Base-by-base conservation (phyloP, 2,888 invertebrate genomes). In the Erebia aethiops region DNA sequence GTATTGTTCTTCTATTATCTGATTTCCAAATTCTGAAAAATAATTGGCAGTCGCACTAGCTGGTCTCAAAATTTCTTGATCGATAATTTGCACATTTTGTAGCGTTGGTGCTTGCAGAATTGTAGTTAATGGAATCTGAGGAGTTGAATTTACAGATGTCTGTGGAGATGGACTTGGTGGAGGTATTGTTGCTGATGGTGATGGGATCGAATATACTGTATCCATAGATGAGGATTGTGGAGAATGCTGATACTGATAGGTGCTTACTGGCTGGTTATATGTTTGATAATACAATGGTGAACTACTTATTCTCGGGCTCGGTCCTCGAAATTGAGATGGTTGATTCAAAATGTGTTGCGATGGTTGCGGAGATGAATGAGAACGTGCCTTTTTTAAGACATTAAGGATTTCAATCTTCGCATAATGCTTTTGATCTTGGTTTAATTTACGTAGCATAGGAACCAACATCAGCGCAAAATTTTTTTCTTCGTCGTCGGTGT, bases 341-440 rank as follows among this genome's bases (percentile, higher is more conserved):
- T 49, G 46, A 9, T 11, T 49, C 1, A 49, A 2, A 49, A 11
- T 9, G 10, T 11, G 46, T 49, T 49, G 46, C 2, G 2, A 49
- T 11, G 46, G 11, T 49, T 49, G 46, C 46, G 46, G 13, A 49
- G 46, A 49, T 49, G 1, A 5, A 16, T 16, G 16, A 52, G 52
- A 4, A 16, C 16, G 5, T 14, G 52, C 52, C 16, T 52, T 52
- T 52, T 52, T n/a, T 16, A 52, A 52, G 9, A 52, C 52, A 52
- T 52, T 52, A n/a, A 52, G n/a, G 16, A 52, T 52, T 52, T 52
- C n/a, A 7, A n/a, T 52, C 52, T 52, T 52, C n/a, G 52, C 52
- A 52, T 8, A 52, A 52, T 52, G n/a, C 2, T 52, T 52, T 52
- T 52, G 52, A 2, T 52, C 52, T 16, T 52, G 16, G 16, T 52